Base-by-base conservation (phyloP, 1,140 invertebrate species). In the Drosophila sp. region DNA sequence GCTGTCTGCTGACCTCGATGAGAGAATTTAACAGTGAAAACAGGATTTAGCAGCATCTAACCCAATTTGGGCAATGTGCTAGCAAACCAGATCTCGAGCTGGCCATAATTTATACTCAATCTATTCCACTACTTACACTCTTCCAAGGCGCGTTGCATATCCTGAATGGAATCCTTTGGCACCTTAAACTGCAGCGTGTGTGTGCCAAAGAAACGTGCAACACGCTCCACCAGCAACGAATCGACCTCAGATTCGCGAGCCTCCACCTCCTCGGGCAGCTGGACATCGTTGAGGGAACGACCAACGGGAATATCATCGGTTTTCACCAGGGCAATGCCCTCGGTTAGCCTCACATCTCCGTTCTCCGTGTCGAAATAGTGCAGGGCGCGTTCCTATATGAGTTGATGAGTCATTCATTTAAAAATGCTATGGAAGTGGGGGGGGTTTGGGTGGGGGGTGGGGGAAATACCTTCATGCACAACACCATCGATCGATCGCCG, bases 141-240 rank as follows among this genome's bases (percentile, higher is more conserved):
- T 84, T 94, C 94, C 81, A 93, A 93, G 74, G 94, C 95, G 66
- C 93, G 94, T 93, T 94, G 95, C 92, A 96, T 94, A 78, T 95
- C 95, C 74, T 94, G 93, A 70, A 96, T 93, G 68, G 95, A 93
- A 27, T 94, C 93, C 66, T 94, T 94, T 27, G 96, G 96, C 10
- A 96, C 92, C 90, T 95, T 96, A 70, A 97, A 94, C 90, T 97
- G 96, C 50, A 97, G 93, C 11, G 96, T 96, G 91, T 96, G 96
- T 61, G 95, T 95, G 72, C 95, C 94, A 57, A 97, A 93, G 93
- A 96, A 96, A 67, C 95, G 94, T 66, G 95, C 94, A 33, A 96
- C 94, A 50, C 95, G 94, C 78, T 97, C 96, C 25, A 96, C 92
- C 32, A 97, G 93, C 58, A 96, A 94, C n/a, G 94, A 94, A 76